Conservation (phyloP, 2,888 invertebrate genomes). For the Periphyllus acericola region DNA sequence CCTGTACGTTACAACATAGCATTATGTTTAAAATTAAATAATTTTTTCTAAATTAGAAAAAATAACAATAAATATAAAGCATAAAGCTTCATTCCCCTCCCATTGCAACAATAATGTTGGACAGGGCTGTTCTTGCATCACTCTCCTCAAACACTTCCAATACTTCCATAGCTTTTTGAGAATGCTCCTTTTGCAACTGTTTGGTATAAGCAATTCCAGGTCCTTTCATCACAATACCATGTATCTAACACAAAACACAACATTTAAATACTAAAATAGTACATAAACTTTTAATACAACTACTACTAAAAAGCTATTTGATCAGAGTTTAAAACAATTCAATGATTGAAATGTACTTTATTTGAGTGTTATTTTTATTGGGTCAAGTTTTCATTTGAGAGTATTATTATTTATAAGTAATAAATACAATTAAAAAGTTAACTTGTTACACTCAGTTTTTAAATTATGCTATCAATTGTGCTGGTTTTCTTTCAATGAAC, state of each 20-base stretch:
- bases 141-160: conserved; percentile 80
- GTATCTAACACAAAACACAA: conserved; percentile 67
- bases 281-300: no score
- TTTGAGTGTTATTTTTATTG: no score
- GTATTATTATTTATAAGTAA: no score
- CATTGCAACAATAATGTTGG: conserved; percentile 88
- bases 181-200: conserved; percentile 79
- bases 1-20: conserved; percentile 47
- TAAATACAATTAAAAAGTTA: no score
- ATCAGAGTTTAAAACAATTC: no score
- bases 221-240: conserved; percentile 74
- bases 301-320: no score
- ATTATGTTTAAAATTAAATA: conserved; percentile 21
- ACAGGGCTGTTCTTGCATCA: conserved; percentile 85
- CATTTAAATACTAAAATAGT: neutral
- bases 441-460: no score
- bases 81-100: conserved; percentile 67
- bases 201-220: conserved; percentile 80
- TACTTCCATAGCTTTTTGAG: conserved; percentile 78
- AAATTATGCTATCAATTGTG: no score
- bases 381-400: no score
- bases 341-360: no score
- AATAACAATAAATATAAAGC: conserved; percentile 22
- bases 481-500: no score
- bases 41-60: conserved; percentile 12